A percentile compares a stretch with the other conserved stretches of the same genome.
These are phyloP conservation scores for Propithecus deckenii DNA, from an alignment of 2,797 vertebrate species.

Conservation along the genomic window DNA sequence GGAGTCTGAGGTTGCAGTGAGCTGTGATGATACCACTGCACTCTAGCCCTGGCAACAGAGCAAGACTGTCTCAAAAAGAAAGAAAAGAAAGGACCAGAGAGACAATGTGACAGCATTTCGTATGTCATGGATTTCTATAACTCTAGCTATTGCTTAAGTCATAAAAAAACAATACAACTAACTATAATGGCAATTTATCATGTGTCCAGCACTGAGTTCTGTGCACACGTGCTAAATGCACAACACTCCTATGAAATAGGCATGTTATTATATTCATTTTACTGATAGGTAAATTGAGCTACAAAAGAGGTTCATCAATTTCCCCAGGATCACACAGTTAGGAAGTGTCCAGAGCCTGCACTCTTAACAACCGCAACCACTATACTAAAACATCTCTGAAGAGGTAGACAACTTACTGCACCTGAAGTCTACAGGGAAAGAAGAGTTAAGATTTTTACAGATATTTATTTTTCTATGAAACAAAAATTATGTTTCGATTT, in stretches of 20 bases:
- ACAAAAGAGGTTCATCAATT: not conserved
- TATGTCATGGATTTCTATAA: constrained; percentile 25
- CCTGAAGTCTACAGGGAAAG: not conserved
- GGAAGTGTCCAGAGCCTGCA: not conserved
- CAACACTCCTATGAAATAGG: not conserved
- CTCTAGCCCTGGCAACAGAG: not conserved
- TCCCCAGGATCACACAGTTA: not conserved
- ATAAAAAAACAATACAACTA: not conserved
- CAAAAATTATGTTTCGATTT: constrained; percentile 42
- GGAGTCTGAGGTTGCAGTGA: not conserved
- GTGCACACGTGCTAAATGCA: not conserved
- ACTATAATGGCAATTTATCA: not conserved
- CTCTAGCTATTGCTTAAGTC: not conserved
- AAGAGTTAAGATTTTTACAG: not conserved
- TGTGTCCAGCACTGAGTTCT: not conserved
- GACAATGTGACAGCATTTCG: not conserved
- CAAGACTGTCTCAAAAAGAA: not conserved
- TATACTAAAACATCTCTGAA: constrained; percentile 3
- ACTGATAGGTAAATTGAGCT: constrained; percentile 17
- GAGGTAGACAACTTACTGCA: not conserved
- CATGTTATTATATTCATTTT: constrained; percentile 12
- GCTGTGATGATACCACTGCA: not conserved
- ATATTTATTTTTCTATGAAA: constrained; percentile 42
- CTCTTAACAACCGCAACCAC: not conserved
- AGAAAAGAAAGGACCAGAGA: not conserved